Evolutionary conservation across 1,140 invertebrate genomes (phyloP).

Genomic region (Tetragonula clypearis): DNA sequence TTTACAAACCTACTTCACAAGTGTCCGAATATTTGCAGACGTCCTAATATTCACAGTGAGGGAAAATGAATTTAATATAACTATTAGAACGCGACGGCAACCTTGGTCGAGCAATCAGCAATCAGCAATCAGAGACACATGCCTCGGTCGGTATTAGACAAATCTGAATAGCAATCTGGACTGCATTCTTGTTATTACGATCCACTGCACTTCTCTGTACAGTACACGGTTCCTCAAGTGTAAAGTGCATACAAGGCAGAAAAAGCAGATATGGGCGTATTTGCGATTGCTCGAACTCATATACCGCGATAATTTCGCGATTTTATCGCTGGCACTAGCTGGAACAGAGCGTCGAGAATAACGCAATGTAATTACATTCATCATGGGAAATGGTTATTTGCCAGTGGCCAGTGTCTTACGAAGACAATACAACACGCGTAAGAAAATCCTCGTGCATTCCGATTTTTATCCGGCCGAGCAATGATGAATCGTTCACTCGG

Average conservation of each 20-base stretch:
- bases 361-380: constrained; percentile 54
- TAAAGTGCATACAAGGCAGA: constrained; percentile 27
- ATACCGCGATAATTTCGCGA: constrained; percentile 46
- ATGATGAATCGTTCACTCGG: constrained; percentile 38
- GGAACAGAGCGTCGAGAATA: constrained; percentile 42
- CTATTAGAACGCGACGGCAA: not conserved
- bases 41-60: not conserved
- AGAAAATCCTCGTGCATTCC: constrained; percentile 23
- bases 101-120: constrained; percentile 21
- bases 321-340: constrained; percentile 46
- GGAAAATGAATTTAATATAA: not conserved
- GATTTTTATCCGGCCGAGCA: not conserved
- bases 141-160: not conserved
- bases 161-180: constrained; percentile 24
- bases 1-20: not conserved
- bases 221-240: constrained; percentile 20
- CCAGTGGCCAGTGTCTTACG: not conserved
- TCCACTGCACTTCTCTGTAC: constrained; percentile 4
- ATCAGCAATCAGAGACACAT: not conserved
- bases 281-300: constrained; percentile 23
- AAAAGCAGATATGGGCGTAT: constrained; percentile 31
- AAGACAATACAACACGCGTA: constrained; percentile 17
- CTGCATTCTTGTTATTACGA: constrained; percentile 38
- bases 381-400: constrained; percentile 22
- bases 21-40: not conserved